A percentile compares a stretch with the other conserved stretches of the same genome.
Conservation (phyloP, 1,140 invertebrate genomes). For the Holotrichia oblita region DNA sequence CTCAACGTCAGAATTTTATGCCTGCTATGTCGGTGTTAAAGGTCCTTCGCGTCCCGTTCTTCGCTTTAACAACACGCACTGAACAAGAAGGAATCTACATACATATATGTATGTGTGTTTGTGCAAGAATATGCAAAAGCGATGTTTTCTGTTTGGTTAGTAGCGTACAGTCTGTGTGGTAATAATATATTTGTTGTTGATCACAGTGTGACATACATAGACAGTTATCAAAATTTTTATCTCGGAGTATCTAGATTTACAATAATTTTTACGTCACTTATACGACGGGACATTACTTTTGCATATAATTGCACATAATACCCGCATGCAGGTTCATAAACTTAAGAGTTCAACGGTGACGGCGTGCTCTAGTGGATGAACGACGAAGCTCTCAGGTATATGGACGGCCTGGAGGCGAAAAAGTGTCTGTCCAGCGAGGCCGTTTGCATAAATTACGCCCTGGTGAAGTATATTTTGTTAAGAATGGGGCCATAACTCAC, state of each 20-base stretch:
- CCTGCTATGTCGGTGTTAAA: neutral
- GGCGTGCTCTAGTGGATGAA: neutral
- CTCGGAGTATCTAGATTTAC: too few species aligned
- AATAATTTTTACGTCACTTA: too few species aligned
- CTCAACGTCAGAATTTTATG: neutral
- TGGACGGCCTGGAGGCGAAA: neutral
- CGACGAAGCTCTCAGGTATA: neutral
- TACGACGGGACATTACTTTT: too few species aligned
- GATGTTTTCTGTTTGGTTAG: too few species aligned
- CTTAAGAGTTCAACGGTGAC: neutral
- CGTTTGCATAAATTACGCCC: constrained; percentile 15
- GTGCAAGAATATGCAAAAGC: neutral
- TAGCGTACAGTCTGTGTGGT: too few species aligned
- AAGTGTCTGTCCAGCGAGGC: constrained; percentile 5
- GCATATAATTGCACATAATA: too few species aligned
- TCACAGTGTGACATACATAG: too few species aligned
- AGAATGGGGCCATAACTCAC: constrained; percentile 15
- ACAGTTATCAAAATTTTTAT: too few species aligned
- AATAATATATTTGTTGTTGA: too few species aligned
- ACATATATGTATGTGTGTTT: neutral
- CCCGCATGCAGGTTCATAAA: too few species aligned
- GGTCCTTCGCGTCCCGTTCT: neutral
- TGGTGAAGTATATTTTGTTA: constrained; percentile 8
- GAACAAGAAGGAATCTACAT: neutral
- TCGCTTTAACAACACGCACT: neutral